These are phyloP conservation scores for Corydoras maculifer DNA, from an alignment of 2,113 vertebrate genomes.

Conservation along the genomic window DNA sequence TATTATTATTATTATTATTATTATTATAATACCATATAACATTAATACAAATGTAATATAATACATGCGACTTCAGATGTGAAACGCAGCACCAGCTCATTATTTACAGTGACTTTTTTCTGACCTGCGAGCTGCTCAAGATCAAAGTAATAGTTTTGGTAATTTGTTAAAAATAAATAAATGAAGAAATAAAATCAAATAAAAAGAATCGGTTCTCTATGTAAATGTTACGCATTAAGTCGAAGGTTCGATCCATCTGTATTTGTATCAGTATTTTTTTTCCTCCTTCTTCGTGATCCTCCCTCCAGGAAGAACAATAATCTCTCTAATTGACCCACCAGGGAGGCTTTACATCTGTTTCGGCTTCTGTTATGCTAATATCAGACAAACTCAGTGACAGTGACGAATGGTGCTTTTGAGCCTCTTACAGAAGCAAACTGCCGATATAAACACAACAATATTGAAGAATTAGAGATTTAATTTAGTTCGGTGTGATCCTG, in stretches of 20 bases:
- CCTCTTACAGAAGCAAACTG: constrained; percentile 28
- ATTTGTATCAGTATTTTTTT: constrained; percentile 44
- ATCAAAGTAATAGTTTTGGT: background rate
- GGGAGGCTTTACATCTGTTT: constrained; percentile 94
- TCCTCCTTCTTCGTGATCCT: constrained; percentile 74
- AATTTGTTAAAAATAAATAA: background rate
- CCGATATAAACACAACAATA: constrained; percentile 16
- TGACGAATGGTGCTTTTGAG: constrained; percentile 30
- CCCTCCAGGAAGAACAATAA: constrained; percentile 98
- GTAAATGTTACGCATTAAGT: no score
- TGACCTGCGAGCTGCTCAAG: no score
- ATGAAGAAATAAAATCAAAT: background rate
- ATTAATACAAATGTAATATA: no score
- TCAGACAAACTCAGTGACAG: constrained; percentile 47
- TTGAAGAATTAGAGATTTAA: background rate
- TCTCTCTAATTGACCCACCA: constrained; percentile 99
- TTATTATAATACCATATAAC: background rate
- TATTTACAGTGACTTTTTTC: no score
- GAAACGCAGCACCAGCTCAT: no score
- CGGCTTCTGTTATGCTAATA: constrained; percentile 80
- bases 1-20: constrained; percentile 13
- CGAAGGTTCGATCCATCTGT: no score
- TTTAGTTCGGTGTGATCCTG: background rate
- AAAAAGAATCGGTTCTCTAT: background rate
- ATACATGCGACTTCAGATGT: no score